Conservation (phyloP, 1,140 invertebrate species). For the Trichoplusia ni region DNA sequence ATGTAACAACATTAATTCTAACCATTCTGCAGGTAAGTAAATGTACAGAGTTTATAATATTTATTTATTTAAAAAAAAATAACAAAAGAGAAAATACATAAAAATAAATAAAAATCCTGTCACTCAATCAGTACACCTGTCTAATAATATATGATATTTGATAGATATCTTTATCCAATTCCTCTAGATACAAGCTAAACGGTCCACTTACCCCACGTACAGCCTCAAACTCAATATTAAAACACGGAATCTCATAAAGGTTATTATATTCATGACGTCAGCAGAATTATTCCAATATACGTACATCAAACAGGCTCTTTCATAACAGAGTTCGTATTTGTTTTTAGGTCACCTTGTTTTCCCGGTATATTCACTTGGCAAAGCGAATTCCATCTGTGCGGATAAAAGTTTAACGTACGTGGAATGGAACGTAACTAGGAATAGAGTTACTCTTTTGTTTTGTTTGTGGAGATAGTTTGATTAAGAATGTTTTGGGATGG, state of each 20-base stretch:
- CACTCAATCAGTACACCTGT: too few species aligned
- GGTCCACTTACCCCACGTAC: neutral
- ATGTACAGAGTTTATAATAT: too few species aligned
- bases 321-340: constrained; percentile 10
- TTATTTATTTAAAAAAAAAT: too few species aligned
- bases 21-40: too few species aligned
- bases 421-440: constrained; percentile 9
- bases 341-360: constrained; percentile 26
- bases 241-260: constrained; percentile 1
- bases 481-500: neutral
- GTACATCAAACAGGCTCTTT: constrained; percentile 9
- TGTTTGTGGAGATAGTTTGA: neutral
- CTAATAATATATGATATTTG: too few species aligned
- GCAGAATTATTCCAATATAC: constrained; percentile 16
- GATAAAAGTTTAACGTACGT: constrained; percentile 23
- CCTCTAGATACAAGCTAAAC: too few species aligned
- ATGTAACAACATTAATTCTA: too few species aligned
- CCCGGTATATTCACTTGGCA: constrained; percentile 13
- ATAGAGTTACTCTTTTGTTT: neutral
- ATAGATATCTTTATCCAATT: too few species aligned
- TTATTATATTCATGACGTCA: neutral
- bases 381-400: constrained; percentile 2
- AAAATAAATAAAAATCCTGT: too few species aligned
- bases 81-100: too few species aligned
- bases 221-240: neutral